phyloP scores from a whole-genome alignment of 35 echinoderm and acorn worm species.

The Apostichopus parvimensis region DNA sequence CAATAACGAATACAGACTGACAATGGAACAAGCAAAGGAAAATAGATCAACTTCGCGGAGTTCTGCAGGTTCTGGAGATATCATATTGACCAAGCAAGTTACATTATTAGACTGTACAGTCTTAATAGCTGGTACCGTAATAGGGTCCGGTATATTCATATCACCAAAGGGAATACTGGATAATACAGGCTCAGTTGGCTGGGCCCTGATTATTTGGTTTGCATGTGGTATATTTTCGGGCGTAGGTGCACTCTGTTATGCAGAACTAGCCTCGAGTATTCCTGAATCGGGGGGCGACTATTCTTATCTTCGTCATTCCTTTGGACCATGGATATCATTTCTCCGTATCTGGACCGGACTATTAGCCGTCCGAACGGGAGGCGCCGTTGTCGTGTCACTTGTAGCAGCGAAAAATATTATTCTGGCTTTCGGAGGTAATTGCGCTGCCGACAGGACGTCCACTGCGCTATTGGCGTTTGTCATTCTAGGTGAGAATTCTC shows the following conservation, averaged over 20 bases:
- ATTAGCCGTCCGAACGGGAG: slow-evolving; percentile 17
- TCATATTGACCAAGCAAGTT: slow-evolving; percentile 39
- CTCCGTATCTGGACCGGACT: slow-evolving; percentile 27
- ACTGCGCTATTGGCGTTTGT: neutral
- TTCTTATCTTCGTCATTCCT: slow-evolving; percentile 56
- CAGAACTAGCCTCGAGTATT: slow-evolving; percentile 76
- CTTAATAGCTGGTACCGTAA: slow-evolving; percentile 73
- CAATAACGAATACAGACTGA: too few relatives aligned
- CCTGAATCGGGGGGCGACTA: slow-evolving; percentile 80
- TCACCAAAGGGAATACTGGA: slow-evolving; percentile 81
- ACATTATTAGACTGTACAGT: slow-evolving; percentile 55
- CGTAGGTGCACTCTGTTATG: slow-evolving; percentile 82
- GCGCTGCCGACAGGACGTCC: neutral
- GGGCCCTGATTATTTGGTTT: slow-evolving; percentile 70
- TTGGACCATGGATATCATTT: slow-evolving; percentile 26
- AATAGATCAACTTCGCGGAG: neutral
- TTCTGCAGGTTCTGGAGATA: neutral
- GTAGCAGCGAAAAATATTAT: slow-evolving; percentile 20
- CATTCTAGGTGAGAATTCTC: neutral
- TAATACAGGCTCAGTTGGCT: slow-evolving; percentile 70
- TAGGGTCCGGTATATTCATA: slow-evolving; percentile 91
- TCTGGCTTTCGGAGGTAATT: neutral
- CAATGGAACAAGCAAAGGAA: too few relatives aligned
- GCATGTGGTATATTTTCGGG: slow-evolving; percentile 74
- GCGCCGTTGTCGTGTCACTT: neutral